These are phyloP conservation scores for Champsocephalus esox DNA, from an alignment of 2,797 vertebrate genomes.

Conservation along the genomic window DNA sequence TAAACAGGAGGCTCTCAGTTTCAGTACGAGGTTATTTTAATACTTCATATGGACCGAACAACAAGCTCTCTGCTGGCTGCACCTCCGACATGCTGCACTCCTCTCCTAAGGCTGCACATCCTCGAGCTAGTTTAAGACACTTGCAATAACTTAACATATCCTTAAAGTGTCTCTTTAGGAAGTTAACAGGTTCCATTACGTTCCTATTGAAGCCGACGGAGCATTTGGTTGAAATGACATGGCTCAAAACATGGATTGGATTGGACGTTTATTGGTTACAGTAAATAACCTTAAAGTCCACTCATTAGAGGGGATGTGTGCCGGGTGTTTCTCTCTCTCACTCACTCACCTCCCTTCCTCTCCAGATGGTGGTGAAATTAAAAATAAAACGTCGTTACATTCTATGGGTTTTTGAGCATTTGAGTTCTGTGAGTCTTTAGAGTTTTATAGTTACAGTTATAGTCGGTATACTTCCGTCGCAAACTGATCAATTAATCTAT, in stretches of 20 bases:
- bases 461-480: too few species aligned
- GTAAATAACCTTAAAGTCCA: neutral
- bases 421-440: too few species aligned
- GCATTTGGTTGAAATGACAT: too few species aligned
- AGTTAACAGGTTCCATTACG: neutral
- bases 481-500: too few species aligned
- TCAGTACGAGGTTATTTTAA: slow-evolving; percentile 13
- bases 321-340: too few species aligned
- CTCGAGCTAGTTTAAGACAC: neutral
- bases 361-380: too few species aligned
- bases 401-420: too few species aligned
- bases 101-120: neutral
- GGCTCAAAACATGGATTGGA: neutral
- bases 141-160: neutral
- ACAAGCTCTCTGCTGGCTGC: neutral
- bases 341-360: too few species aligned
- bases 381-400: too few species aligned
- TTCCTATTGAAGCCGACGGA: neutral
- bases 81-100: neutral
- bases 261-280: neutral
- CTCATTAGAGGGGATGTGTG: neutral
- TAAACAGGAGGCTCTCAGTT: neutral
- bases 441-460: too few species aligned
- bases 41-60: neutral
- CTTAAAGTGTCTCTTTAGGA: slow-evolving; percentile 4